Evolutionary conservation across 2,797 vertebrate species (phyloP).

Genomic region (Manis crassicaudata): DNA sequence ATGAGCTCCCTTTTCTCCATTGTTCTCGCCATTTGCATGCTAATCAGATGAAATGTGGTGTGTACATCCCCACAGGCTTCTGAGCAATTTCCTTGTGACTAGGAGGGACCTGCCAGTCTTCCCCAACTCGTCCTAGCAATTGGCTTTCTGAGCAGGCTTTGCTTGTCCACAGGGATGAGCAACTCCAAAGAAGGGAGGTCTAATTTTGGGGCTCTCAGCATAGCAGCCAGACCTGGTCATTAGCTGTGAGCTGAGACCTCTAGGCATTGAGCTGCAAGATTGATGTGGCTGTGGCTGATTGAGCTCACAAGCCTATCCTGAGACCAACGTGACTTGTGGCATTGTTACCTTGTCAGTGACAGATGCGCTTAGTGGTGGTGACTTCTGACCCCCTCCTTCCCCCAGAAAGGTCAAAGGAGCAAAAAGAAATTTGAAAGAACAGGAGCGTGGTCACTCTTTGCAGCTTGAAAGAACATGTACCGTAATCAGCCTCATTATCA

Average conservation of each 20-base stretch:
- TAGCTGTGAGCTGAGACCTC: conserved; percentile 64
- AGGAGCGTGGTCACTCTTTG: neutral
- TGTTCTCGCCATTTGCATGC: conserved; percentile 44
- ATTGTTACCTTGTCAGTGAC: conserved; percentile 78
- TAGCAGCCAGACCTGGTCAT: conserved; percentile 57
- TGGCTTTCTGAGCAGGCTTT: conserved; percentile 76
- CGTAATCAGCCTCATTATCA: conserved; percentile 23
- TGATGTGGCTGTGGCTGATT: conserved; percentile 65
- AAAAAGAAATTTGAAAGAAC: conserved; percentile 82
- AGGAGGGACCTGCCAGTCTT: conserved; percentile 62
- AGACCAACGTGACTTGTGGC: conserved; percentile 71
- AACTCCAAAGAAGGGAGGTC: conserved; percentile 53
- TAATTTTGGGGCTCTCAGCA: conserved; percentile 59
- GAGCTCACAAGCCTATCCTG: conserved; percentile 45
- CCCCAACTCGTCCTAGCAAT: conserved; percentile 65
- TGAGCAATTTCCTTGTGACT: conserved; percentile 62
- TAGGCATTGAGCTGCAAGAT: neutral
- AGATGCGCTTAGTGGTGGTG: conserved; percentile 68
- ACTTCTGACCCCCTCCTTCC: conserved; percentile 76
- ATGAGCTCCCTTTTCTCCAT: conserved; percentile 53
- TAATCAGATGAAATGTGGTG: conserved; percentile 38
- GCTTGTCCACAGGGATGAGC: conserved; percentile 56
- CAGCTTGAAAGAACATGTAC: conserved; percentile 2
- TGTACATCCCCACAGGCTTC: conserved; percentile 58
- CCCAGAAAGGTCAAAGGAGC: conserved; percentile 78